Evolutionary conservation across 2,797 vertebrate genomes (phyloP).

Genomic region (Karalla daura): DNA sequence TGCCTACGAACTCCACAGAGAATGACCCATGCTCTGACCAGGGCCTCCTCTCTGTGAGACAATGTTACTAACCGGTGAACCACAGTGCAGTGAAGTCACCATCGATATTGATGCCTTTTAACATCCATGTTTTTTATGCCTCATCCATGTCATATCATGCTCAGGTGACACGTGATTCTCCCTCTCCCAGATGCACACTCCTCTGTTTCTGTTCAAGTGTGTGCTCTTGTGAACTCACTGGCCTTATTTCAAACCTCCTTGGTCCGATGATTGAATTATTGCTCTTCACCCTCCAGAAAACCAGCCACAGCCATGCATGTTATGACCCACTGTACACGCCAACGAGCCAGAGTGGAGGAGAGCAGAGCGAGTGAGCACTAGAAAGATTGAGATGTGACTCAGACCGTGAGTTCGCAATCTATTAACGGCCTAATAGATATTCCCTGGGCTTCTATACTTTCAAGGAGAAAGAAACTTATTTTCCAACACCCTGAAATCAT

Average conservation of each 20-base stretch:
- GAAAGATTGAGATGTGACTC: conserved; percentile 68
- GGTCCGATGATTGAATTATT: conserved; percentile 58
- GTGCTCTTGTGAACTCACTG: conserved; percentile 36
- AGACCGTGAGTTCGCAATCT: conserved; percentile 70
- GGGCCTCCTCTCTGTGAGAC: no score
- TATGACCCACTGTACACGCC: conserved; percentile 43
- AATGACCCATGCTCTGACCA: no score
- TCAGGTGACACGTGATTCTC: conserved; percentile 11
- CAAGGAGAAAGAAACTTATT: conserved; percentile 66
- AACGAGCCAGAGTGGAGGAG: conserved; percentile 15
- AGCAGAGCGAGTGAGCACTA: conserved; percentile 23
- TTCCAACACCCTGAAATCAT: conserved; percentile 54
- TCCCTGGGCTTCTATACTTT: conserved; percentile 56
- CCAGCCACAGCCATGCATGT: conserved; percentile 26
- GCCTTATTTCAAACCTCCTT: conserved; percentile 31
- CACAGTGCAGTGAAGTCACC: no score
- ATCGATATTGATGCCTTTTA: not conserved
- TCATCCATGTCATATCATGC: not conserved
- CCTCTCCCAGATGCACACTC: not conserved
- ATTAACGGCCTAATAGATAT: conserved; percentile 70
- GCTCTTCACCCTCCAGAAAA: conserved; percentile 56
- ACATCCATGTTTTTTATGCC: not conserved
- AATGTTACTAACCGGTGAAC: no score
- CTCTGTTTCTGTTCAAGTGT: not conserved
- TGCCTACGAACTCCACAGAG: no score